These are phyloP conservation scores for Lysandra coridon DNA, from an alignment of 2,888 invertebrate species.

Conservation along the genomic window DNA sequence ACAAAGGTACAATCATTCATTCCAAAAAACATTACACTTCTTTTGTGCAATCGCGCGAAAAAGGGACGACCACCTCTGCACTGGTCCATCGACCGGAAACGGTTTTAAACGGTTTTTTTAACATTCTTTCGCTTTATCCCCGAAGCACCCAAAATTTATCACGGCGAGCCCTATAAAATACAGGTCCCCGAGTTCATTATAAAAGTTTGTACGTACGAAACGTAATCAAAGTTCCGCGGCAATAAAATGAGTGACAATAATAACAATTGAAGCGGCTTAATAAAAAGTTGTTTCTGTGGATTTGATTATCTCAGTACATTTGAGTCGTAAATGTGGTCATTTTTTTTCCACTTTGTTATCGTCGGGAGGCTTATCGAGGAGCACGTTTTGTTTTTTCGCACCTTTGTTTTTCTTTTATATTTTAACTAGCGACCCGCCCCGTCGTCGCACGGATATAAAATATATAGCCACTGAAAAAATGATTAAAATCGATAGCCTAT, in stretches of 20 bases:
- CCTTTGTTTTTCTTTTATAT: background rate
- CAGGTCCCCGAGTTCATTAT: conserved; percentile 17
- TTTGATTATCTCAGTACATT: conserved; percentile 29
- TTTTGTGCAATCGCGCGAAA: conserved; percentile 30
- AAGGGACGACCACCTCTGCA: conserved; percentile 30
- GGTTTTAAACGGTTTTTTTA: conserved; percentile 10
- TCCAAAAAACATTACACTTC: conserved; percentile 30
- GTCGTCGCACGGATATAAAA: too few relatives aligned
- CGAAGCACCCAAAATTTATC: conserved; percentile 11
- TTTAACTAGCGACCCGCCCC: background rate
- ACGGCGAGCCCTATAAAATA: conserved; percentile 9
- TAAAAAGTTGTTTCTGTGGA: conserved; percentile 32
- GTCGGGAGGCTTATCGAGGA: conserved; percentile 6
- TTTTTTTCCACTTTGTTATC: background rate
- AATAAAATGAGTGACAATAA: conserved; percentile 34
- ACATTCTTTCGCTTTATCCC: background rate
- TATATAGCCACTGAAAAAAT: too few relatives aligned
- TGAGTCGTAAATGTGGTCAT: conserved; percentile 26
- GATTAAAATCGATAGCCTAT: too few relatives aligned
- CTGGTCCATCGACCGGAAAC: conserved; percentile 23
- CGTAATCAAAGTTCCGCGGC: conserved; percentile 32
- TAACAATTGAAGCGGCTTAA: conserved; percentile 29
- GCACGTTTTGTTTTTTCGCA: background rate
- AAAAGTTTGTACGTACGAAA: conserved; percentile 11
- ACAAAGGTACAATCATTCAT: conserved; percentile 29